Base-by-base conservation (phyloP, 1,140 invertebrate genomes). In the Drosophila simulans region DNA sequence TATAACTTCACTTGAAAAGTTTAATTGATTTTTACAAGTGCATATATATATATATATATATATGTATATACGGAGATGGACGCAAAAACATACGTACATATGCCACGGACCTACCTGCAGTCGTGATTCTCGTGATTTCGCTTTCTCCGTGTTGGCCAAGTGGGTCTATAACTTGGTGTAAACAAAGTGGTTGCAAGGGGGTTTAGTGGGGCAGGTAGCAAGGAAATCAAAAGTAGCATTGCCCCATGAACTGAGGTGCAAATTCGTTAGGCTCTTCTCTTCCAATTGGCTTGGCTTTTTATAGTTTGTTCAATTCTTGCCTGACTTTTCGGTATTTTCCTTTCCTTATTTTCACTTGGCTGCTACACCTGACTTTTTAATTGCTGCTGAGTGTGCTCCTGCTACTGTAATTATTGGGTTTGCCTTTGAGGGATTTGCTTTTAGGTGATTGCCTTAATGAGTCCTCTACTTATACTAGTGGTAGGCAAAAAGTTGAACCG, bases 1-100 rank as follows among this genome's bases (percentile, higher is more conserved):
- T 89, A 89, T 84, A 88, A 88, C 80, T 84, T 89, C 84, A 89
- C 84, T 88, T 88, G 84, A 88, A 88, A 88, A 88, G 85, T 89
- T 84, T 88, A 88, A 89, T 88, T 88, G 84, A 88, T 88, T 88
- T 88, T 89, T 89, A 89, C 80, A 88, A 83, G 84, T 80, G 80
- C 77, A 74, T 73, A 27, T 15, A 48, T 48, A 48, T 27, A 12
- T 13, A 57, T 62, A 37, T 46, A 48, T 66, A 63, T 52, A 35
- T 48, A 48, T 27, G 3, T 22, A 31, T 31, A 31, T 31, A 31
- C 31, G 31, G 37, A 39, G 12, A 39, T 39, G 13, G 37, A 4
- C 7, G 31, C 31, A 31, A 13, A 39, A 4, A 39, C 37, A 39
- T 39, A 39, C 11, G 37, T 12, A 39, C 13, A 39, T 10, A 31